A percentile compares a stretch with the other conserved stretches of the same genome.
Conservation (phyloP, 64 coral and sea anemone genomes). For the Montipora sp. region DNA sequence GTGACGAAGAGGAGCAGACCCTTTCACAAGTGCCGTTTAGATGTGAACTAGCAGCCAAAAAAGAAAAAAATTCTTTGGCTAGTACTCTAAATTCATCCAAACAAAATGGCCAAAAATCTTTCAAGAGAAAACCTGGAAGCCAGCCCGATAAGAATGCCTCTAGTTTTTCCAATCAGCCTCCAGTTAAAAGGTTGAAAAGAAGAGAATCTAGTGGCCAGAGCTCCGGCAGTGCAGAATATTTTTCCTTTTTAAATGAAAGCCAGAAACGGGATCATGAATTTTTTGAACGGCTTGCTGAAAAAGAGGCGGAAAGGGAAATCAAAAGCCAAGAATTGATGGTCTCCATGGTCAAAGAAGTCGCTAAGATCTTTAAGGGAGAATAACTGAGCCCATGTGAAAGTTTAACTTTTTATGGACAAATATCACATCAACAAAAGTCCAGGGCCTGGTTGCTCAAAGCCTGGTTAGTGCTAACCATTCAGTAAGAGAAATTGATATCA, state of each 20-base stretch:
- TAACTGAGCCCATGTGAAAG: background rate
- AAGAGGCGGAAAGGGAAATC: constrained; percentile 26
- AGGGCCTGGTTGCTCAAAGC: too few species aligned
- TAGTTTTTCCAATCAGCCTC: background rate
- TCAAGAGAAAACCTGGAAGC: background rate
- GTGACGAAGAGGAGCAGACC: background rate
- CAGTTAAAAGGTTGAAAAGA: background rate
- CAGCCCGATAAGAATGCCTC: background rate
- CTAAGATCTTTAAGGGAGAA: constrained; percentile 63
- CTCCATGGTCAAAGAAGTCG: constrained; percentile 35
- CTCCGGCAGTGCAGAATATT: background rate
- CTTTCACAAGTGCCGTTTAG: background rate
- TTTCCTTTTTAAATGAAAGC: background rate
- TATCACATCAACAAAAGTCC: background rate
- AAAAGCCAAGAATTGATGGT: constrained; percentile 64
- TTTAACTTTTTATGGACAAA: background rate
- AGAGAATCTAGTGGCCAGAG: too few species aligned
- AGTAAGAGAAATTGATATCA: too few species aligned
- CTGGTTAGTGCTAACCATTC: too few species aligned
- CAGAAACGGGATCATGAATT: background rate
- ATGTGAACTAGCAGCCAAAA: too few species aligned
- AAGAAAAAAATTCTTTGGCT: too few species aligned
- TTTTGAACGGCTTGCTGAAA: constrained; percentile 58
- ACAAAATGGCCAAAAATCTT: background rate
- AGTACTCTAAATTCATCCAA: too few species aligned